Conservation (phyloP, 1,140 invertebrate genomes). For the Micrasema longulum region DNA sequence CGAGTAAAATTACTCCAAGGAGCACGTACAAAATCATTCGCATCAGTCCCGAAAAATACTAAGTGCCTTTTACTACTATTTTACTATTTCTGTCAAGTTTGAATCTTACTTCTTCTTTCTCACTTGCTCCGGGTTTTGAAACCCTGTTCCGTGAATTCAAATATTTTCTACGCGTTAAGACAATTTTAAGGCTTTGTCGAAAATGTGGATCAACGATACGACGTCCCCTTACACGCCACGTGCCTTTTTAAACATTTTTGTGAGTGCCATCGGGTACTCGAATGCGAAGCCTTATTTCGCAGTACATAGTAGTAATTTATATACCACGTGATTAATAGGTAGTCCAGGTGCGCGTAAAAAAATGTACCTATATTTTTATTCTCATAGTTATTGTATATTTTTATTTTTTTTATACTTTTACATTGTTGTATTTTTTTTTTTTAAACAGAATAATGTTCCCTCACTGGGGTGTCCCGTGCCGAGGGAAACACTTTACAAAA, state of each 20-base stretch:
- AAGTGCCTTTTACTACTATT: not conserved
- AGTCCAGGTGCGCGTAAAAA: constrained; percentile 25
- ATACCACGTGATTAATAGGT: constrained; percentile 34
- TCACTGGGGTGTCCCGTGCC: too few species aligned
- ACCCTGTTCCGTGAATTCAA: constrained; percentile 1
- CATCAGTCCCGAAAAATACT: not conserved
- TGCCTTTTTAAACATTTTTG: too few species aligned
- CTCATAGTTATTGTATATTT: too few species aligned
- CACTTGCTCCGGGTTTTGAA: constrained; percentile 12
- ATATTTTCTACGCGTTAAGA: constrained; percentile 2
- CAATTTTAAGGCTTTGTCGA: too few species aligned
- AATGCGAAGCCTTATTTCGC: not conserved
- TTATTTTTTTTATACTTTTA: too few species aligned
- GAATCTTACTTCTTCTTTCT: constrained; percentile 31
- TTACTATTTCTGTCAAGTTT: constrained; percentile 14
- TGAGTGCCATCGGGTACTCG: not conserved
- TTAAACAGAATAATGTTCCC: too few species aligned
- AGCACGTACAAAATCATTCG: not conserved
- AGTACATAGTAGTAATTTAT: not conserved
- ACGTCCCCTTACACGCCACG: too few species aligned
- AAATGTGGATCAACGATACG: too few species aligned
- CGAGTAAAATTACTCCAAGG: not conserved
- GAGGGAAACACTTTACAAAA: too few species aligned
- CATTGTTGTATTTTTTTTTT: too few species aligned
- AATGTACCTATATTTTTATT: not conserved